These are phyloP conservation scores for Pangasius krempfi DNA, from an alignment of 2,797 vertebrate species.

Conservation along the genomic window DNA sequence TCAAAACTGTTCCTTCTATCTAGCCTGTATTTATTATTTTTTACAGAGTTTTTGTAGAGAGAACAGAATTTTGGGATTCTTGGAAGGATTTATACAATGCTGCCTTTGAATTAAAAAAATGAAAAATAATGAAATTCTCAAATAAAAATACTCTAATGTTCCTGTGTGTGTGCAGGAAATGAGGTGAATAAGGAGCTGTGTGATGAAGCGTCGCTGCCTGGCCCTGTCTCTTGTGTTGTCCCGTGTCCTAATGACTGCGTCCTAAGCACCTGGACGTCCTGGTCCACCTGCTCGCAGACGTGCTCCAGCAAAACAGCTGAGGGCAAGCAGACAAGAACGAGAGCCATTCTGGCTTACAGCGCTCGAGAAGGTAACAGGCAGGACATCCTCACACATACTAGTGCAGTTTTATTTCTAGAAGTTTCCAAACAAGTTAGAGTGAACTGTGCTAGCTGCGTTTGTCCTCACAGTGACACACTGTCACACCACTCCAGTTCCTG, in stretches of 20 bases:
- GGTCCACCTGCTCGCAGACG: constrained; percentile 97
- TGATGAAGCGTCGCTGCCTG: constrained; percentile 79
- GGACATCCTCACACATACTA: constrained; percentile 15
- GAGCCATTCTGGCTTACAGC: constrained; percentile 89
- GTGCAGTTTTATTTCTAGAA: background rate
- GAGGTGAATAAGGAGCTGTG: constrained; percentile 84
- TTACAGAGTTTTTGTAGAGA: background rate
- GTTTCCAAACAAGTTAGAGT: background rate
- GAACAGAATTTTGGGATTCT: background rate
- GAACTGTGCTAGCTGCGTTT: constrained; percentile 6
- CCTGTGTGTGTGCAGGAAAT: constrained; percentile 73
- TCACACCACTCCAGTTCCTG: background rate
- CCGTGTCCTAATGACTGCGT: constrained; percentile 94
- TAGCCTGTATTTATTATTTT: background rate
- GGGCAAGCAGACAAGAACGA: constrained; percentile 89
- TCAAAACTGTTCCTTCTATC: background rate
- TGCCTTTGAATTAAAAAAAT: background rate
- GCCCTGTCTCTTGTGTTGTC: constrained; percentile 82
- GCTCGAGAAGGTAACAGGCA: constrained; percentile 88
- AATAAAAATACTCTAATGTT: background rate
- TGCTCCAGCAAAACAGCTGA: constrained; percentile 96
- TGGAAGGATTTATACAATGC: background rate
- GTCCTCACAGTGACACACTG: constrained; percentile 48
- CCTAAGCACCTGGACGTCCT: constrained; percentile 89
- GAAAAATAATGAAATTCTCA: background rate